Base-by-base conservation (phyloP, 2,888 invertebrate species). In the Tenthredo livida region DNA sequence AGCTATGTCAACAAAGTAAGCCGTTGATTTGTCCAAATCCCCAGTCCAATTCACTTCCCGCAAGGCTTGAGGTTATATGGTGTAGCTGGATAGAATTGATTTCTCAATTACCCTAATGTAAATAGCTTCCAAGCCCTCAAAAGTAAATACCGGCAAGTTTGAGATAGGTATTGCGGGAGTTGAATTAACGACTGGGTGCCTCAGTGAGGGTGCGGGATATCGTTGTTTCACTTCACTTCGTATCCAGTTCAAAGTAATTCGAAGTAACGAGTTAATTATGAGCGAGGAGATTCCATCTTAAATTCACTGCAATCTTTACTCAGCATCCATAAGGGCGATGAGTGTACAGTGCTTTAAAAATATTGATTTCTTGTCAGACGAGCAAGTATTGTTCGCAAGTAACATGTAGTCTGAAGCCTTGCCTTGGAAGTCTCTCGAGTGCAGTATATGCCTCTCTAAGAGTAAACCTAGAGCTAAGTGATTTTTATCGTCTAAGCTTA, bases 91-190 rank as follows among this genome's bases (percentile, higher is more conserved):
- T 54, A 58, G 37, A 78, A 78, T 78, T 78, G 78, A 78, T 78
- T 78, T 78, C 78, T 78, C 78, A 78, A 78, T 78, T 50, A 78
- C 78, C 78, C 54, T 29, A 78, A 78, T 78, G 78, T 50, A 54
- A 78, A 78, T 33, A 78, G 78, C 78, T 29, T n/a, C 37, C 54
- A 37, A 54, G 47, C 78, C 78, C 54, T 50, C 54, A 10, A 78
- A 78, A 78, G 54, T 33, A 54, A 78, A 78, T 54, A 78, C 50
- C 17, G 78, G 47, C 54, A 54, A 54, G 54, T 78, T 78, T 58
- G 54, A 78, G 78, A 78, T 78, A 54, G 78, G 78, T 33, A 78
- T 78, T 29, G 78, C 78, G 54, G 37, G 78, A 33, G 50, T 37
- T 47, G 33, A 78, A 78, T 78, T 54, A 77, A 78, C 78, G 54